Conservation (phyloP, 2,888 invertebrate genomes). For the Piscicola geometra region DNA sequence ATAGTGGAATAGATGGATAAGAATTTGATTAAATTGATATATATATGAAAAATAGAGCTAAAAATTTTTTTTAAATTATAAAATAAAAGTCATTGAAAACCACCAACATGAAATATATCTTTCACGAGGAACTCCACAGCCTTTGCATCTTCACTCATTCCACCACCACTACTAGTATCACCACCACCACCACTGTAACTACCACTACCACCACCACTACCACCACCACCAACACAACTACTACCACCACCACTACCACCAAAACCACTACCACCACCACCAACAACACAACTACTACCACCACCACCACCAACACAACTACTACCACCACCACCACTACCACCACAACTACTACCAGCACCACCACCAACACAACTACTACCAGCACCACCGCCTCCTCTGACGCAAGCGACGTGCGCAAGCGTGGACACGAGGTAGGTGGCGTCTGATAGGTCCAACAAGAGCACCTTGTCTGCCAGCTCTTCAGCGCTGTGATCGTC, state of each 20-base stretch:
- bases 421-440: constrained; percentile 74
- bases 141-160: constrained; percentile 60
- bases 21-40: no score
- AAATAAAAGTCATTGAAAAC: neutral
- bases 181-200: constrained; percentile 65
- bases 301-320: no score
- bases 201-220: constrained; percentile 38
- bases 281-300: constrained; percentile 50
- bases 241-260: constrained; percentile 56
- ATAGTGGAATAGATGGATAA: neutral
- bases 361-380: constrained; percentile 44
- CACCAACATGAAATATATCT: constrained; percentile 62
- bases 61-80: constrained; percentile 6
- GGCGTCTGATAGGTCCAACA: constrained; percentile 68
- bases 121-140: constrained; percentile 66
- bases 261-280: constrained; percentile 53
- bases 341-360: constrained; percentile 65
- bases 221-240: neutral
- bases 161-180: constrained; percentile 63
- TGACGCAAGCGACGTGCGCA: constrained; percentile 69
- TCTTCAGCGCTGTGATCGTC: constrained; percentile 40
- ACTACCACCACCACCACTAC: constrained; percentile 62
- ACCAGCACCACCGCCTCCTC: constrained; percentile 48
- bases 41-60: neutral
- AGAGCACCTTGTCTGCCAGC: constrained; percentile 61